Evolutionary conservation across 2,113 vertebrate species (phyloP).

Genomic region (Caranx melampygus): DNA sequence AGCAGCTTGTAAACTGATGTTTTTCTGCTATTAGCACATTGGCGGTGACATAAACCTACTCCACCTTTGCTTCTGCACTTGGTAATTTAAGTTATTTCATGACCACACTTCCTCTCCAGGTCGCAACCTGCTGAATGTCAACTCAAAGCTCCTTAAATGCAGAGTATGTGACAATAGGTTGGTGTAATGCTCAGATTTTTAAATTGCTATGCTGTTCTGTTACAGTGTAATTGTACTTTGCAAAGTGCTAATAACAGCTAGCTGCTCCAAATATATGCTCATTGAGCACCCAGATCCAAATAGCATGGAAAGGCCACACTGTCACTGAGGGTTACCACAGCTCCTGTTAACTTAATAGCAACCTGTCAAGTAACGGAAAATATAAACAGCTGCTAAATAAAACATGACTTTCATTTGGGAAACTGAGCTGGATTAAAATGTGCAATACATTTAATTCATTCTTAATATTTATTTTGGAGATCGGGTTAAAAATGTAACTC

Average conservation of each 20-base stretch:
- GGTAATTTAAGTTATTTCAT: background rate
- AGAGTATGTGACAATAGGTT: background rate
- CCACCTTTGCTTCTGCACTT: background rate
- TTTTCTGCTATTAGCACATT: background rate
- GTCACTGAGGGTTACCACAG: background rate
- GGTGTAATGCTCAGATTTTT: background rate
- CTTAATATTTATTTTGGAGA: background rate
- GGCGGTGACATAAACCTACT: background rate
- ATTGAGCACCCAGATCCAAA: background rate
- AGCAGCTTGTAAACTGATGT: no score
- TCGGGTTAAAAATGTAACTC: background rate
- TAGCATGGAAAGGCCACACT: background rate
- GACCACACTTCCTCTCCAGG: background rate
- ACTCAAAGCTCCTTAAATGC: background rate
- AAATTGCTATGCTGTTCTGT: background rate
- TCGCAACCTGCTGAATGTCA: background rate
- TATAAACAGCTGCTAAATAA: background rate
- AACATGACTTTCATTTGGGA: background rate
- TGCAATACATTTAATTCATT: background rate
- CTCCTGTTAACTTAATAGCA: constrained; percentile 21
- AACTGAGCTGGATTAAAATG: background rate
- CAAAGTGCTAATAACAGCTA: background rate
- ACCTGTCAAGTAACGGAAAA: constrained; percentile 1
- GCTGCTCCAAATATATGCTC: constrained; percentile 1
- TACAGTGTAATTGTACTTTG: constrained; percentile 21